A percentile compares a stretch with the other conserved stretches of the same genome.
phyloP scores from a whole-genome alignment of 1,140 invertebrate species.

The Grapholita molesta region DNA sequence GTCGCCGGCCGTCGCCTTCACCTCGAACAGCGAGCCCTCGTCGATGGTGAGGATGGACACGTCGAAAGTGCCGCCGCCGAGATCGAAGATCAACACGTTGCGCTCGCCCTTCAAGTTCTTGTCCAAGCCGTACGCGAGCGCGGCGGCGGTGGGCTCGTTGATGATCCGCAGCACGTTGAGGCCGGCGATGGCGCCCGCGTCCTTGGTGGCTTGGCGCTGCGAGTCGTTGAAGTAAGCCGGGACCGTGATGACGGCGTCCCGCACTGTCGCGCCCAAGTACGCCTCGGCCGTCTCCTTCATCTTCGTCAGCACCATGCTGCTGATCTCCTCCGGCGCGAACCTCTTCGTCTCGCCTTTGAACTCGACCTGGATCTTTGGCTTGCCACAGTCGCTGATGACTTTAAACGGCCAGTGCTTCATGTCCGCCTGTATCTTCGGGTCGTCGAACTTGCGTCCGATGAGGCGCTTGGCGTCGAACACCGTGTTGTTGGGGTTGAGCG shows the following conservation, averaged over 20 bases:
- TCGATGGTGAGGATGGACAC: conserved; percentile 84
- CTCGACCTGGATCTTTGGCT: conserved; percentile 82
- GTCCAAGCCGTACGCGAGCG: conserved; percentile 85
- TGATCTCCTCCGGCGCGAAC: conserved; percentile 61
- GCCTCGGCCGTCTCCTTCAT: conserved; percentile 89
- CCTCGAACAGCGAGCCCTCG: conserved; percentile 83
- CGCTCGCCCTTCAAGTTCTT: conserved; percentile 83
- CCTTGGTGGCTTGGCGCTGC: conserved; percentile 79
- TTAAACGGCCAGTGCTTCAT: conserved; percentile 81
- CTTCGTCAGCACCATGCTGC: conserved; percentile 85
- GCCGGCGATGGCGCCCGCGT: conserved; percentile 82
- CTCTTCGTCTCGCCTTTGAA: conserved; percentile 84
- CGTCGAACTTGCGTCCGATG: conserved; percentile 83
- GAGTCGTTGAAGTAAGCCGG: conserved; percentile 81
- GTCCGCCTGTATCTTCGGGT: conserved; percentile 47
- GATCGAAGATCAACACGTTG: conserved; percentile 69
- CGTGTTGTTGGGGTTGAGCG: conserved; percentile 56
- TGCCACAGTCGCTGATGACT: conserved; percentile 65
- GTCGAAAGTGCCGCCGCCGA: conserved; percentile 77
- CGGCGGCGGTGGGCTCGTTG: conserved; percentile 85
- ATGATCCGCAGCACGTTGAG: conserved; percentile 57
- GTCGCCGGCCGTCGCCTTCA: conserved; percentile 77
- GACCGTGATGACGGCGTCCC: conserved; percentile 80
- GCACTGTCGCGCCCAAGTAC: conserved; percentile 83
- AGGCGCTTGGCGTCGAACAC: conserved; percentile 69